phyloP scores from a whole-genome alignment of 2,888 invertebrate species.

The Byasa hedistus region DNA sequence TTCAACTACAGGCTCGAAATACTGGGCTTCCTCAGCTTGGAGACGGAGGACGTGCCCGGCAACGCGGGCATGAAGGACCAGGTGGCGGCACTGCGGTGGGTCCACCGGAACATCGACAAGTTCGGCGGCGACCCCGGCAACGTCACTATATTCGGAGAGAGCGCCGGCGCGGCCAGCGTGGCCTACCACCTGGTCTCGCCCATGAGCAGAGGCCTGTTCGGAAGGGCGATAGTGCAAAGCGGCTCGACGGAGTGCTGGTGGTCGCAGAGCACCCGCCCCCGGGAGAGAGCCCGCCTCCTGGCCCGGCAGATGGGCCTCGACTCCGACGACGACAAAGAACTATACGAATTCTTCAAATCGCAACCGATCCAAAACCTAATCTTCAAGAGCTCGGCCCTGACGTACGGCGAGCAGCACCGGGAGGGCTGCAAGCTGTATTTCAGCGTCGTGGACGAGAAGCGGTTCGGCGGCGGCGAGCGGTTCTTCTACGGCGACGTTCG shows the following conservation, averaged over 20 bases:
- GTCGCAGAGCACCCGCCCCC: slow-evolving; percentile 68
- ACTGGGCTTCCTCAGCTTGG: slow-evolving; percentile 62
- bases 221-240: slow-evolving; percentile 83
- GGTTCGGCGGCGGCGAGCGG: slow-evolving; percentile 44
- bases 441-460: slow-evolving; percentile 44
- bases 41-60: slow-evolving; percentile 65
- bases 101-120: slow-evolving; percentile 55
- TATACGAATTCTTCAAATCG: slow-evolving; percentile 53
- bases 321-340: slow-evolving; percentile 51
- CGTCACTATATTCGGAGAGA: slow-evolving; percentile 70
- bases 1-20: slow-evolving; percentile 65
- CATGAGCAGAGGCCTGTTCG: slow-evolving; percentile 65
- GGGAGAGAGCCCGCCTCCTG: slow-evolving; percentile 61
- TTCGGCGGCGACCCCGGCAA: slow-evolving; percentile 68
- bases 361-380: slow-evolving; percentile 47
- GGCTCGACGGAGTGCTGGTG: slow-evolving; percentile 81
- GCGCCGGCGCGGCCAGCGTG: slow-evolving; percentile 58
- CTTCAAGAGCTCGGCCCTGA: slow-evolving; percentile 37
- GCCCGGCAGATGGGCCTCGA: slow-evolving; percentile 51
- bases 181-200: slow-evolving; percentile 64
- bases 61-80: slow-evolving; percentile 74
- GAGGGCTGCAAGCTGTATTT: slow-evolving; percentile 32
- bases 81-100: slow-evolving; percentile 65
- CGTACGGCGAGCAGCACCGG: slow-evolving; percentile 31
- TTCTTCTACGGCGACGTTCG: slow-evolving; percentile 47